Conservation (phyloP, 1,140 invertebrate species). For the Anadara kagoshimensis region DNA sequence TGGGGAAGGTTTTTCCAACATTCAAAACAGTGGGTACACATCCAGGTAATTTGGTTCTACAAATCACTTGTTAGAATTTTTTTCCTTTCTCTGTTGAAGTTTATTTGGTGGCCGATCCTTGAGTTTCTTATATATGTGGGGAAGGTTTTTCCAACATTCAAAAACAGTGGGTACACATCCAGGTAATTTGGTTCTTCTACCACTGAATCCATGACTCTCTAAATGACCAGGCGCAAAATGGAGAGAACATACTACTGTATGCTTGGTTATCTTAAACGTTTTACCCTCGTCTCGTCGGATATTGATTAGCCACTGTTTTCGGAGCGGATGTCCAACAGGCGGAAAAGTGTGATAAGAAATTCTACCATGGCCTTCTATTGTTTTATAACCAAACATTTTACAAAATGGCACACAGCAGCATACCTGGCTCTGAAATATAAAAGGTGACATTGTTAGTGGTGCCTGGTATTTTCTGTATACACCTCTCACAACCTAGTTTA, state of each 20-base stretch:
- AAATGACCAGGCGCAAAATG: slow-evolving; percentile 14
- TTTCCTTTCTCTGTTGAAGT: too few species aligned
- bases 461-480: too few species aligned
- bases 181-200: slow-evolving; percentile 2
- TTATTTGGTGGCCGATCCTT: background rate
- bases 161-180: slow-evolving; percentile 15
- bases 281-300: background rate
- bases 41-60: too few species aligned
- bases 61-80: too few species aligned
- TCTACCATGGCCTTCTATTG: too few species aligned
- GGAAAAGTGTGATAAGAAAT: slow-evolving; percentile 7
- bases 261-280: background rate
- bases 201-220: slow-evolving; percentile 9
- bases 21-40: too few species aligned
- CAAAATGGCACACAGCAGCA: too few species aligned
- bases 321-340: background rate
- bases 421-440: too few species aligned
- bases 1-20: too few species aligned
- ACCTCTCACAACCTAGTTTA: too few species aligned
- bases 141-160: slow-evolving; percentile 8
- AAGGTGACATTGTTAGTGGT: too few species aligned
- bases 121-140: slow-evolving; percentile 7
- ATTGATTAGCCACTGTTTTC: slow-evolving; percentile 1
- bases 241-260: slow-evolving; percentile 9
- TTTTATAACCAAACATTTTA: too few species aligned